phyloP scores from a whole-genome alignment of 2,888 invertebrate genomes.

The Saturnia japonica region DNA sequence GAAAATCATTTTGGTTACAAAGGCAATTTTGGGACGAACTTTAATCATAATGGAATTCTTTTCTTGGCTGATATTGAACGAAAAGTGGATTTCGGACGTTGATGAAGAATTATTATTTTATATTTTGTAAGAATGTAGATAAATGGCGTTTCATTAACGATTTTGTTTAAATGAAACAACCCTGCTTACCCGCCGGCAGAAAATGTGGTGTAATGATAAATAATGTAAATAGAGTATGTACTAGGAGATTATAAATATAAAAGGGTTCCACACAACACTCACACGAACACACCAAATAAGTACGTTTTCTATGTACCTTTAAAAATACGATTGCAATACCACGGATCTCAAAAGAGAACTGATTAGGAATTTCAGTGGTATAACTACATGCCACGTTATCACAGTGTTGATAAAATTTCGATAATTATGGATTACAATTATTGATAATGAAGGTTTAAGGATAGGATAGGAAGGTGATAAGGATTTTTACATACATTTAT shows the following conservation, averaged over 20 bases:
- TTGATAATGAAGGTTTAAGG: conserved; percentile 1
- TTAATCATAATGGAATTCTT: not conserved
- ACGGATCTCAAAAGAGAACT: conserved; percentile 17
- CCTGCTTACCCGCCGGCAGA: not conserved
- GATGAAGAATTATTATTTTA: not conserved
- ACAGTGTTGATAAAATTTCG: not conserved
- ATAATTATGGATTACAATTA: conserved; percentile 15
- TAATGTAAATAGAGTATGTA: not conserved
- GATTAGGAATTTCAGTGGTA: not conserved
- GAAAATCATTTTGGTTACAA: too few relatives aligned
- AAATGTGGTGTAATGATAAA: not conserved
- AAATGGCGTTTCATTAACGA: too few relatives aligned
- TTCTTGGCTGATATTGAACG: not conserved
- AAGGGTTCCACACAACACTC: not conserved
- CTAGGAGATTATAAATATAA: conserved; percentile 5
- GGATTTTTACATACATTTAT: not conserved
- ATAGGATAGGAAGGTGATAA: too few relatives aligned
- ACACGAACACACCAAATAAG: conserved; percentile 1
- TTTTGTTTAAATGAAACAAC: not conserved
- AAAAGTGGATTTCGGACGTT: not conserved
- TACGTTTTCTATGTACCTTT: not conserved
- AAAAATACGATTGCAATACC: not conserved
- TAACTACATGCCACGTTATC: not conserved
- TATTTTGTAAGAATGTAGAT: not conserved
- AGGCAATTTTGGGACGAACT: not conserved